A percentile compares a stretch with the other conserved stretches of the same genome.
Evolutionary conservation across 2,888 invertebrate species (phyloP).

Genomic region (Plusia festucae): DNA sequence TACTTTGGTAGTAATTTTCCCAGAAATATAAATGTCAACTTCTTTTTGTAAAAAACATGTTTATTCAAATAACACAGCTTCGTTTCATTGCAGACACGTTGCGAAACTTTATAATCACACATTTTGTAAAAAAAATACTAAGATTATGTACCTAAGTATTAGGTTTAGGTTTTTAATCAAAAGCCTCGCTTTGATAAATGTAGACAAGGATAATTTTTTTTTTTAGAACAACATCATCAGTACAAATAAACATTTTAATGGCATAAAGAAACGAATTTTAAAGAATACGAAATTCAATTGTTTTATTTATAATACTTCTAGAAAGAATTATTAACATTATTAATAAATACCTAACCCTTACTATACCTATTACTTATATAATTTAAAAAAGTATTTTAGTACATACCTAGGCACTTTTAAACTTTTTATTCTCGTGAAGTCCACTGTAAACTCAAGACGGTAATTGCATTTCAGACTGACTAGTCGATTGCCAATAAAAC

Average conservation of each 20-base stretch:
- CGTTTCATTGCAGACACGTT: not conserved
- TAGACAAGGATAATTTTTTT: too few relatives aligned
- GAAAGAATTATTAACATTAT: not conserved
- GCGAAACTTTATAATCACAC: not conserved
- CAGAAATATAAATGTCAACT: not conserved
- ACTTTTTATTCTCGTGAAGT: constrained; percentile 7
- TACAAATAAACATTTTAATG: too few relatives aligned
- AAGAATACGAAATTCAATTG: too few relatives aligned
- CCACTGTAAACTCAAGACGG: constrained; percentile 8
- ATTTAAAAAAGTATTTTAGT: not conserved
- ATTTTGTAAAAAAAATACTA: not conserved
- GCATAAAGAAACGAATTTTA: too few relatives aligned
- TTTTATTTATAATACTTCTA: not conserved
- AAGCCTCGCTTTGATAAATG: too few relatives aligned
- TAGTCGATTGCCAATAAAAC: constrained; percentile 4
- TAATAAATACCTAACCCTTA: too few relatives aligned
- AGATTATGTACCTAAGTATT: too few relatives aligned
- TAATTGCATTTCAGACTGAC: constrained; percentile 15
- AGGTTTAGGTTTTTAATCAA: too few relatives aligned
- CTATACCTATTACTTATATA: too few relatives aligned
- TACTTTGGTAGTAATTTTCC: too few relatives aligned
- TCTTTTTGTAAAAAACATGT: not conserved
- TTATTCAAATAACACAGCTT: not conserved
- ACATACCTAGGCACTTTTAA: too few relatives aligned
- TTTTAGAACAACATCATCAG: too few relatives aligned